These are phyloP conservation scores for Drosophila flavopinicola DNA, from an alignment of 2,888 invertebrate species.

Conservation along the genomic window DNA sequence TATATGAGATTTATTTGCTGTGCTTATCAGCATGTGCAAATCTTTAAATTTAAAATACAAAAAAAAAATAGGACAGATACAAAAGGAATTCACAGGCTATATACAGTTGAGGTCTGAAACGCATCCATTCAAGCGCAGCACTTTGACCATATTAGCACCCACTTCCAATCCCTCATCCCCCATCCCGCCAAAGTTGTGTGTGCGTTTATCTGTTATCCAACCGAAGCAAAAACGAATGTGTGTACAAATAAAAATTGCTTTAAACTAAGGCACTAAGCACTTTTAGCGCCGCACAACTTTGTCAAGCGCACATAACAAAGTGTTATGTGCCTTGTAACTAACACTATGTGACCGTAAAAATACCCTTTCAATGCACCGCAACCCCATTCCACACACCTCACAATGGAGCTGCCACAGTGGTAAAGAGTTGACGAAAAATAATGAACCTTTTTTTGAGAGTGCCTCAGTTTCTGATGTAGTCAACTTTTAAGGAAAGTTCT, in stretches of 20 bases:
- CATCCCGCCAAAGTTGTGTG: constrained; percentile 16
- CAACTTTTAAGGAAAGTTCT: too few relatives aligned
- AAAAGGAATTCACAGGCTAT: constrained; percentile 35
- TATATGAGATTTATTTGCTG: constrained; percentile 70
- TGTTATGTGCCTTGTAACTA: constrained; percentile 75
- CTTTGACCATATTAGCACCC: constrained; percentile 79
- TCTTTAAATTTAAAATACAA: constrained; percentile 66
- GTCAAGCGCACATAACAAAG: constrained; percentile 80
- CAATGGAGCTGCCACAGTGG: constrained; percentile 36
- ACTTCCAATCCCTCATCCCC: constrained; percentile 45
- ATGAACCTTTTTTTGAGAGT: background rate
- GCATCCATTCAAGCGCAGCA: constrained; percentile 52
- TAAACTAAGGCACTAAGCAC: constrained; percentile 81
- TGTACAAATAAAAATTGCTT: constrained; percentile 57
- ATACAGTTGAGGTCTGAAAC: constrained; percentile 13
- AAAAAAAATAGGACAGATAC: constrained; percentile 19
- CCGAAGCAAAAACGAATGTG: constrained; percentile 22
- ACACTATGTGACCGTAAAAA: constrained; percentile 63
- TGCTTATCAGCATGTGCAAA: constrained; percentile 66
- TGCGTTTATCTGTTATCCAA: constrained; percentile 58
- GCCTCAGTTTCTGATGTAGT: background rate
- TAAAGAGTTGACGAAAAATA: background rate
- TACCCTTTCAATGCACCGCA: constrained; percentile 56
- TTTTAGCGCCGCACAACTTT: constrained; percentile 74
- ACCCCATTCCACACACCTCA: constrained; percentile 23